Conservation (phyloP, 2,113 vertebrate species). For the Piaya cayana region DNA sequence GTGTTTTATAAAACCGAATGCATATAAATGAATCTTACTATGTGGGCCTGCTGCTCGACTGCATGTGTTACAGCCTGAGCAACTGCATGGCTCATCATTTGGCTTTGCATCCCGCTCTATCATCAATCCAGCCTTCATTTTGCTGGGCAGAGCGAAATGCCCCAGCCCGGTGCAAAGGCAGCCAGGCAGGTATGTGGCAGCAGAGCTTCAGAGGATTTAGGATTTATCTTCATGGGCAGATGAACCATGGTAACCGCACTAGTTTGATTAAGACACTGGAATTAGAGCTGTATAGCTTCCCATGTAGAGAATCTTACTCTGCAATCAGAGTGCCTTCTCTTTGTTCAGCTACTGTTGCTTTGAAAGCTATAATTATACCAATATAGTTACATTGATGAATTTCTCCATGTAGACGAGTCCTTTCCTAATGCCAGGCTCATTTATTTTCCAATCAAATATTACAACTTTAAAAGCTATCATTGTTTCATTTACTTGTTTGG, state of each 20-base stretch:
- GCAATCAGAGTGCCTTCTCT: neutral
- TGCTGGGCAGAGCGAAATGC: neutral
- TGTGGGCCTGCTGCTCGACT: neutral
- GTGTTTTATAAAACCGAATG: neutral
- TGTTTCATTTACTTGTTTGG: conserved; percentile 52
- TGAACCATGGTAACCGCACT: neutral
- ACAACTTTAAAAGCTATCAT: neutral
- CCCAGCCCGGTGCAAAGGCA: neutral
- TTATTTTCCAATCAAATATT: neutral
- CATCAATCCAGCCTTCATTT: fast-evolving
- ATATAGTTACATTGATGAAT: neutral
- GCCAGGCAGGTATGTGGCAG: fast-evolving
- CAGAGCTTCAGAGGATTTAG: fast-evolving
- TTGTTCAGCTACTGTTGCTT: neutral
- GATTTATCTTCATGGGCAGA: neutral
- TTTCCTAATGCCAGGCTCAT: neutral
- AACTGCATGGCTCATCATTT: fast-evolving
- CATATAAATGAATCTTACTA: neutral
- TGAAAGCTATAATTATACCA: neutral
- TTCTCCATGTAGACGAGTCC: neutral
- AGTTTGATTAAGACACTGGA: fast-evolving
- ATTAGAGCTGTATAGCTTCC: neutral
- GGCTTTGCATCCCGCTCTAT: fast-evolving
- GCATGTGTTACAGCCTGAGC: neutral
- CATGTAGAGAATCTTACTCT: fast-evolving